Percentiles rank a stretch among this genome's conserved stretches.
Conservation (phyloP, 2,888 invertebrate genomes). For the Drosophila diplacantha region DNA sequence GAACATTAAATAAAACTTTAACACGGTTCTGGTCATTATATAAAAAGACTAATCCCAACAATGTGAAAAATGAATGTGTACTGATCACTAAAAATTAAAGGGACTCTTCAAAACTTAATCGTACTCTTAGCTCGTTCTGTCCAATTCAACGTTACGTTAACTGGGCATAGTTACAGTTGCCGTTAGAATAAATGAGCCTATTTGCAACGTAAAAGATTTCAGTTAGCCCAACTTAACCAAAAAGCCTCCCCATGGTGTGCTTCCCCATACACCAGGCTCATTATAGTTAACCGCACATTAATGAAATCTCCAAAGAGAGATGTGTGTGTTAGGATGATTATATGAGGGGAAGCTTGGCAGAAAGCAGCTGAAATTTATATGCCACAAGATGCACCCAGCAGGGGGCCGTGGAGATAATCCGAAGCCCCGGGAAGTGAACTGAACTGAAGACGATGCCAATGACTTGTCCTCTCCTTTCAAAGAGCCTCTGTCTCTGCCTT, state of each 20-base stretch:
- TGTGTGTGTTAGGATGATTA: slow-evolving; percentile 14
- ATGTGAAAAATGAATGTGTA: neutral
- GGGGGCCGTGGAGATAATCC: slow-evolving; percentile 18
- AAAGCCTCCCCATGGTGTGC: slow-evolving; percentile 28
- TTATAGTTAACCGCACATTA: slow-evolving; percentile 69
- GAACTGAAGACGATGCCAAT: slow-evolving; percentile 28
- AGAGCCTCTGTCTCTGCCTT: slow-evolving; percentile 6
- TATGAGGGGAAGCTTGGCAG: slow-evolving; percentile 14
- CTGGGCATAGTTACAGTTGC: slow-evolving; percentile 20
- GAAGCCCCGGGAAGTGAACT: slow-evolving; percentile 4
- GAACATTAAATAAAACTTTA: neutral
- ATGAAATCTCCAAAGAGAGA: slow-evolving; percentile 57
- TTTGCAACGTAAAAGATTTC: slow-evolving; percentile 23
- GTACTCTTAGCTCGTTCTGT: neutral
- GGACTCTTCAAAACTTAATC: neutral
- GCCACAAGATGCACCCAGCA: slow-evolving; percentile 49
- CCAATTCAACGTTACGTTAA: neutral
- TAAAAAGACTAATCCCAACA: no score
- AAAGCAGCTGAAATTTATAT: slow-evolving; percentile 53
- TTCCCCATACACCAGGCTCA: slow-evolving; percentile 40
- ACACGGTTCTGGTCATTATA: neutral
- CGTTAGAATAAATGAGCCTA: slow-evolving; percentile 22
- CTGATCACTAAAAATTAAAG: neutral
- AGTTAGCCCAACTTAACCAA: slow-evolving; percentile 21
- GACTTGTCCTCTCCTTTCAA: slow-evolving; percentile 24